Evolutionary conservation across 2,113 vertebrate species (phyloP).

Genomic region (Limnothrissa miodon): DNA sequence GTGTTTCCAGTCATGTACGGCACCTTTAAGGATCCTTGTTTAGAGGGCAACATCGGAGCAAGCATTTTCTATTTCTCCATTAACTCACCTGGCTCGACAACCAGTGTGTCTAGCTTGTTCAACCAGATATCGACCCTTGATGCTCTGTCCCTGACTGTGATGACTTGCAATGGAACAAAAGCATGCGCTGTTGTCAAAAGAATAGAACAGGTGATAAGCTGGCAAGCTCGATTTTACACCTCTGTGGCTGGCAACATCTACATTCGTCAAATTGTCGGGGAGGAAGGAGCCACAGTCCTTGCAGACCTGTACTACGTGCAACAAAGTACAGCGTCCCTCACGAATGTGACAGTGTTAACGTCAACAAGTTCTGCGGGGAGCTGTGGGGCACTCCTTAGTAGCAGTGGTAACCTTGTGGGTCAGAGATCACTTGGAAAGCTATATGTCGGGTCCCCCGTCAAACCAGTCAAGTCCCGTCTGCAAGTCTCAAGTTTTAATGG

Average conservation of each 20-base stretch:
- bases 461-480: constrained; percentile 59
- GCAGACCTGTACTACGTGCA: constrained; percentile 60
- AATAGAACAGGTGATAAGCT: constrained; percentile 43
- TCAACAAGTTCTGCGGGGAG: constrained; percentile 45
- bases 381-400: constrained; percentile 52
- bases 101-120: constrained; percentile 54
- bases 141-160: constrained; percentile 65
- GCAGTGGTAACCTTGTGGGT: constrained; percentile 29
- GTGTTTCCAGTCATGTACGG: constrained; percentile 74
- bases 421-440: constrained; percentile 56
- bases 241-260: constrained; percentile 68
- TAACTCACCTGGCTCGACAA: not conserved
- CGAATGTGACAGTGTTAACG: constrained; percentile 47
- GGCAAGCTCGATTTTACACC: constrained; percentile 66
- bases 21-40: constrained; percentile 65
- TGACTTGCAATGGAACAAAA: constrained; percentile 57
- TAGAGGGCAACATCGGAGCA: constrained; percentile 59
- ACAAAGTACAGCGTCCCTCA: constrained; percentile 36
- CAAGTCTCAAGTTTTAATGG: constrained; percentile 40
- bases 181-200: constrained; percentile 64
- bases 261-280: constrained; percentile 55
- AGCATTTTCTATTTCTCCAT: constrained; percentile 53
- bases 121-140: constrained; percentile 51
- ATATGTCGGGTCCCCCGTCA: constrained; percentile 58
- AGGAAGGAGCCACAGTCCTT: constrained; percentile 49